Conservation (phyloP, 2,113 vertebrate genomes). For the Sus scrofa region T2T-Sscrofa CM000828.6:33848001-33848500, state of each 20-base stretch:
- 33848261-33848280: background rate
- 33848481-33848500: background rate
- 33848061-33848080: background rate
- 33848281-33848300: background rate
- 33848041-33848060: background rate
- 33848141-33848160: background rate
- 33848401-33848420: background rate
- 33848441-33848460: background rate
- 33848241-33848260: background rate
- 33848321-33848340: background rate
- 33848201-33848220: background rate
- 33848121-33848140: background rate
- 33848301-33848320: background rate
- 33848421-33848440: background rate
- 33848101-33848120: background rate
- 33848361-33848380: background rate
- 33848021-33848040: background rate
- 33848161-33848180: background rate
- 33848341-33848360: background rate
- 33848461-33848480: constrained; percentile 19
- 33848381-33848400: background rate
- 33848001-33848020: background rate
- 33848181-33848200: background rate
- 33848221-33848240: background rate
- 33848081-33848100: background rate